Percentiles rank a stretch among this genome's conserved stretches.
These are phyloP conservation scores for Graphium colonna DNA, from an alignment of 2,888 invertebrate genomes.

Conservation along the genomic window DNA sequence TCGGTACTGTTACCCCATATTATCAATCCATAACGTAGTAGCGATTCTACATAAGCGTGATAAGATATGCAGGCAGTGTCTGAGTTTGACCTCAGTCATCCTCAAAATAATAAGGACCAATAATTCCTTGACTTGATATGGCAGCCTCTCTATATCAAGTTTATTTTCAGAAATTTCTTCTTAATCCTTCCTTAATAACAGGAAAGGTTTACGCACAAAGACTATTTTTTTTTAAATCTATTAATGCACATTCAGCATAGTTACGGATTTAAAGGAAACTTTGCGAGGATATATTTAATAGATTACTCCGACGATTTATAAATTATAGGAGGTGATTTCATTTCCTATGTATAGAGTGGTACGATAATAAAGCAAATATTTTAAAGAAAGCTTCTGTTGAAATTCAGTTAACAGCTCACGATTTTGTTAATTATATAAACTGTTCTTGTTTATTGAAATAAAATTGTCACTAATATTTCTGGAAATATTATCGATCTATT, in stretches of 20 bases:
- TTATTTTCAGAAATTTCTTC: too few relatives aligned
- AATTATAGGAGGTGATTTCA: not conserved
- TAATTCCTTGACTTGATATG: too few relatives aligned
- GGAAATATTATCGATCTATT: slow-evolving; percentile 9
- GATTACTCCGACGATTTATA: not conserved
- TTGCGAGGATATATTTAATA: not conserved
- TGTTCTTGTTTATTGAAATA: not conserved
- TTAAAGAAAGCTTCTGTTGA: slow-evolving; percentile 2
- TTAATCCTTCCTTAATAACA: too few relatives aligned
- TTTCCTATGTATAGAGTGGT: slow-evolving; percentile 4
- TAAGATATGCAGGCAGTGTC: too few relatives aligned
- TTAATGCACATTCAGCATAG: not conserved
- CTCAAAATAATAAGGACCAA: too few relatives aligned
- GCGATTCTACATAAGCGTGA: too few relatives aligned
- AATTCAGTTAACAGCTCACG: not conserved
- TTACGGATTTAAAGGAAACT: not conserved
- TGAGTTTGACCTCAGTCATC: too few relatives aligned
- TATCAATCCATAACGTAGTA: too few relatives aligned
- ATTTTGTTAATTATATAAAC: not conserved
- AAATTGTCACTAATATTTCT: not conserved
- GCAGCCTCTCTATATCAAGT: too few relatives aligned
- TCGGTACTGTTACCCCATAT: too few relatives aligned
- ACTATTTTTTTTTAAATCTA: too few relatives aligned
- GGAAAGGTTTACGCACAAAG: too few relatives aligned
- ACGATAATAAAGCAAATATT: not conserved